Conservation (phyloP, 1,140 invertebrate genomes). For the Lepidostoma basale region DNA sequence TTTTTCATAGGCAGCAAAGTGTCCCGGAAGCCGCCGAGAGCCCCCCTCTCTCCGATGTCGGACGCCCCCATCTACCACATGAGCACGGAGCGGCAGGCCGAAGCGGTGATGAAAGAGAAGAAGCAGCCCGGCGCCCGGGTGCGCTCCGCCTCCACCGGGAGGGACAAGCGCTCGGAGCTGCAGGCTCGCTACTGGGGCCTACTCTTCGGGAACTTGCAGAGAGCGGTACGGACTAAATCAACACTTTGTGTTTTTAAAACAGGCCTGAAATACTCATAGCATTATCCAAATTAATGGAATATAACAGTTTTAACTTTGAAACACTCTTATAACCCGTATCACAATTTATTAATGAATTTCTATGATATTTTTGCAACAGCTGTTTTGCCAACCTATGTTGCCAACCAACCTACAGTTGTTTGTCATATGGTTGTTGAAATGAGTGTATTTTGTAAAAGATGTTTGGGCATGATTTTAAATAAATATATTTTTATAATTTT, state of each 20-base stretch:
- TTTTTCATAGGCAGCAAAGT: conserved; percentile 45
- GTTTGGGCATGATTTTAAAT: too few species aligned
- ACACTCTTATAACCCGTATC: too few species aligned
- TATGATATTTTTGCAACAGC: too few species aligned
- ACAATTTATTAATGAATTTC: too few species aligned
- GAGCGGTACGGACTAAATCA: conserved; percentile 74
- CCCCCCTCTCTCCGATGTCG: conserved; percentile 49
- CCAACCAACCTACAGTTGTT: too few species aligned
- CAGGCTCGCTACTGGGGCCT: conserved; percentile 93
- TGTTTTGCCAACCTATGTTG: too few species aligned
- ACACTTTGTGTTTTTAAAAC: neutral
- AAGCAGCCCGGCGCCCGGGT: conserved; percentile 59
- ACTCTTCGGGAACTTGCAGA: conserved; percentile 90
- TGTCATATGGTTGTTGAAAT: too few species aligned
- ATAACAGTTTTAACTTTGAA: too few species aligned
- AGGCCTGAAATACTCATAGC: too few species aligned
- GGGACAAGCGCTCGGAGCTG: conserved; percentile 86
- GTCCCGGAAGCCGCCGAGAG: conserved; percentile 68
- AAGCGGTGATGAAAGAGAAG: conserved; percentile 23
- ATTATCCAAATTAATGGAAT: too few species aligned
- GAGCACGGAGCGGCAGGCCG: conserved; percentile 36
- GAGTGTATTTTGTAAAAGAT: too few species aligned
- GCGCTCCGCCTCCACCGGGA: conserved; percentile 82
- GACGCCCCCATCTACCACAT: conserved; percentile 44
- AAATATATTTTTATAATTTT: too few species aligned